These are phyloP conservation scores for Drosophila sordidapex DNA, from an alignment of 2,888 invertebrate species.

Conservation along the genomic window DNA sequence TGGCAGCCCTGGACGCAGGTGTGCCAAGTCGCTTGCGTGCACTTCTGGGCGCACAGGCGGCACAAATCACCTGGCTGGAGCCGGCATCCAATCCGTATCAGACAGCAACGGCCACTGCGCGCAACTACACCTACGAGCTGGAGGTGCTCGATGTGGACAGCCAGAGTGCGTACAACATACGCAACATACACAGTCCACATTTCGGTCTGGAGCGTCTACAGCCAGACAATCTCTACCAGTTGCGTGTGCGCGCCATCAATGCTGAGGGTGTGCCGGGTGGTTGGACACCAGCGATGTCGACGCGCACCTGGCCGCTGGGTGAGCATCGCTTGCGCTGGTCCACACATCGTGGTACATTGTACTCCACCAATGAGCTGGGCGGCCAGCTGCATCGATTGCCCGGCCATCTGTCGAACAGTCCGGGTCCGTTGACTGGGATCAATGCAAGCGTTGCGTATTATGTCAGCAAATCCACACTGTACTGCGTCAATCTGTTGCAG, in stretches of 20 bases:
- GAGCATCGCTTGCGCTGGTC: slow-evolving; percentile 84
- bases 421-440: slow-evolving; percentile 85
- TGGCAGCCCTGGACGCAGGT: slow-evolving; percentile 91
- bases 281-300: slow-evolving; percentile 66
- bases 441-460: slow-evolving; percentile 85
- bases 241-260: slow-evolving; percentile 90
- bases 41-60: slow-evolving; percentile 90
- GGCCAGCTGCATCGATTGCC: slow-evolving; percentile 85
- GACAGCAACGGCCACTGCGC: slow-evolving; percentile 86
- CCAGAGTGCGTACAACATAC: slow-evolving; percentile 79
- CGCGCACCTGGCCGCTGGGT: slow-evolving; percentile 80
- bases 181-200: slow-evolving; percentile 87
- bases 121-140: slow-evolving; percentile 82
- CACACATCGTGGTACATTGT: slow-evolving; percentile 90
- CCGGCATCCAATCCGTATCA: slow-evolving; percentile 89
- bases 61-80: slow-evolving; percentile 92
- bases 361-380: slow-evolving; percentile 93
- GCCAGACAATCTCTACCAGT: slow-evolving; percentile 90
- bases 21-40: slow-evolving; percentile 93
- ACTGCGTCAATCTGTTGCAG: slow-evolving; percentile 71
- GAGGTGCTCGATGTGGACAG: slow-evolving; percentile 83
- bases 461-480: slow-evolving; percentile 46
- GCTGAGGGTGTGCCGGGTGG: slow-evolving; percentile 40
- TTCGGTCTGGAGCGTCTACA: slow-evolving; percentile 89
- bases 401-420: slow-evolving; percentile 14